Percentiles rank a stretch among this genome's conserved stretches.
Evolutionary conservation across 2,888 invertebrate genomes (phyloP).

Genomic region (Slavum lentiscoides): DNA sequence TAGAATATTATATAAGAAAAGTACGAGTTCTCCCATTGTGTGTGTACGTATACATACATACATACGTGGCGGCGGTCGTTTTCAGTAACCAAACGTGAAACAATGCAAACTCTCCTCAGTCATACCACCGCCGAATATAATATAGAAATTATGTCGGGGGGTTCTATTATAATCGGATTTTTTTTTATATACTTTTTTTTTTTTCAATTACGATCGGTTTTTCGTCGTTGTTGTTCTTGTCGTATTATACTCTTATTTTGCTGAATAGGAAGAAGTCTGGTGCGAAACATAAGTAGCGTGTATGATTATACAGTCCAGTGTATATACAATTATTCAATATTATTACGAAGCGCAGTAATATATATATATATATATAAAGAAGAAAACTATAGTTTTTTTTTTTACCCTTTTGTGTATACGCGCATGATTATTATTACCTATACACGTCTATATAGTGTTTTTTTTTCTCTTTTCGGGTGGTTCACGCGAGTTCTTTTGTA

Average conservation of each 20-base stretch:
- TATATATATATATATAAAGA: slow-evolving; percentile 2
- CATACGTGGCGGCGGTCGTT: not conserved
- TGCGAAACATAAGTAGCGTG: slow-evolving; percentile 44
- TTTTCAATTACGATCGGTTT: slow-evolving; percentile 24
- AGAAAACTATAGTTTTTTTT: not conserved
- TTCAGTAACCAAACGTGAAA: slow-evolving; percentile 15
- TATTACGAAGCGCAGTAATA: not conserved
- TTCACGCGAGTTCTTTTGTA: slow-evolving; percentile 31
- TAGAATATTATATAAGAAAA: not conserved
- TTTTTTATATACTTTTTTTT: slow-evolving; percentile 16
- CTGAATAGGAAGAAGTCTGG: slow-evolving; percentile 30
- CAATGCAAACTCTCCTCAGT: slow-evolving; percentile 28
- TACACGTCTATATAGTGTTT: not conserved
- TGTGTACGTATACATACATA: not conserved
- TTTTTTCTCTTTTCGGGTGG: not conserved
- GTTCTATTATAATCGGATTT: slow-evolving; percentile 21
- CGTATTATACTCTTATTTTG: slow-evolving; percentile 1
- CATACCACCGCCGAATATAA: slow-evolving; percentile 21
- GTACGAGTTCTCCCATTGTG: not conserved
- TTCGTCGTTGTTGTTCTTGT: not conserved
- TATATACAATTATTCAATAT: slow-evolving; percentile 11
- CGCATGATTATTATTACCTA: not conserved
- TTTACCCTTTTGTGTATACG: not conserved
- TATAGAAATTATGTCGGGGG: slow-evolving; percentile 45
- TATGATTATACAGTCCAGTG: slow-evolving; percentile 25